Evolutionary conservation across 2,888 invertebrate genomes (phyloP).

Genomic region (Oxytorus armatus): DNA sequence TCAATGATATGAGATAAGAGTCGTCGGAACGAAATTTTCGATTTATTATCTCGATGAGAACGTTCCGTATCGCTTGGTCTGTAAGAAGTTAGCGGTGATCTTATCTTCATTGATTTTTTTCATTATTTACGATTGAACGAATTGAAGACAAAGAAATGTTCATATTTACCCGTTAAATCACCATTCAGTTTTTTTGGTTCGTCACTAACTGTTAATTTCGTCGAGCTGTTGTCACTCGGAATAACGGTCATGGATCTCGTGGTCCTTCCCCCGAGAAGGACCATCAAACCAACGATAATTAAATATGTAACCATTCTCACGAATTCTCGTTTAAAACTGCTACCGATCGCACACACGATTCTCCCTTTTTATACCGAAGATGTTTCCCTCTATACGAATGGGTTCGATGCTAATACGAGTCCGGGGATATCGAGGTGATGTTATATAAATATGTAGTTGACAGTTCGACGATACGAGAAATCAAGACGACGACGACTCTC

Average conservation of each 20-base stretch:
- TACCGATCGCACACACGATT: constrained; percentile 45
- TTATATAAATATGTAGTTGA: constrained; percentile 63
- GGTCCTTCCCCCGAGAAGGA: constrained; percentile 62
- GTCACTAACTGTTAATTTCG: constrained; percentile 13
- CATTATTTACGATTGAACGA: not conserved
- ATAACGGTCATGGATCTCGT: constrained; percentile 11
- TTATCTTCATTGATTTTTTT: not conserved
- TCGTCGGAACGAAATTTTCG: constrained; percentile 69
- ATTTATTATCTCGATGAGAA: constrained; percentile 63
- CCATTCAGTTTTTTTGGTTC: constrained; percentile 8
- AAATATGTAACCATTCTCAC: constrained; percentile 69
- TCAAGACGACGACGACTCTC: constrained; percentile 37
- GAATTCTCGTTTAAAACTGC: constrained; percentile 69
- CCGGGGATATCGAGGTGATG: constrained; percentile 53
- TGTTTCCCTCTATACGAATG: constrained; percentile 8
- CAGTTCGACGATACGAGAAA: constrained; percentile 22
- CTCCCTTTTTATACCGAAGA: constrained; percentile 72
- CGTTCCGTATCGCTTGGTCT: constrained; percentile 48
- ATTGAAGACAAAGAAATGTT: not conserved
- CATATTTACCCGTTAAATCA: constrained; percentile 51
- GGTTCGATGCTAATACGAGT: not conserved
- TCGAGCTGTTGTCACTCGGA: constrained; percentile 1
- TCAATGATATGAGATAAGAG: constrained; percentile 70
- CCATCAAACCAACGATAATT: constrained; percentile 64
- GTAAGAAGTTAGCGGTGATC: not conserved